Conservation (phyloP, 2,888 invertebrate genomes). For the Eutolmus rufibarbis region DNA sequence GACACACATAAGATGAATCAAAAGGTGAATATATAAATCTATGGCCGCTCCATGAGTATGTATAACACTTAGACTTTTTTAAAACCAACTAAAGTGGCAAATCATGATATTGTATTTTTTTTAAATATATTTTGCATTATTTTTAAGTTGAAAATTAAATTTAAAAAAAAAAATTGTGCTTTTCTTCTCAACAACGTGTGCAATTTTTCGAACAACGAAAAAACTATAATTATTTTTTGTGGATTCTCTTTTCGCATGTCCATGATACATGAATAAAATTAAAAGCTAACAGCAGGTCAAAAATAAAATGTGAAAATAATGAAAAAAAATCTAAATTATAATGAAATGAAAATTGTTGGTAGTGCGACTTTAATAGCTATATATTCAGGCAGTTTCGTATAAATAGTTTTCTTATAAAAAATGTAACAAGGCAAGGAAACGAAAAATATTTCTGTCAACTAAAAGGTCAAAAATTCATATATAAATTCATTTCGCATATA, state of each 20-base stretch:
- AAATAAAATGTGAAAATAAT: neutral
- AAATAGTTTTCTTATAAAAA: slow-evolving; percentile 17
- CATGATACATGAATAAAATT: neutral
- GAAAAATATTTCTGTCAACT: neutral
- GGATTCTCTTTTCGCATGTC: neutral
- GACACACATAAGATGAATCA: slow-evolving; percentile 18
- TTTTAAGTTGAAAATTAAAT: neutral
- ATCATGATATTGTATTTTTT: neutral
- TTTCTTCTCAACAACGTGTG: slow-evolving; percentile 3
- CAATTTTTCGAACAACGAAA: slow-evolving; percentile 13
- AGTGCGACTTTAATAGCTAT: slow-evolving; percentile 29
- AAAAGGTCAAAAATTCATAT: slow-evolving; percentile 14
- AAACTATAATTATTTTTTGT: neutral
- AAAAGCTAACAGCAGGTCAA: neutral
- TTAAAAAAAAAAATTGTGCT: slow-evolving; percentile 24
- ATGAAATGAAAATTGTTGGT: neutral
- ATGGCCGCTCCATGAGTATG: slow-evolving; percentile 18
- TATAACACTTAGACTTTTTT: slow-evolving; percentile 19
- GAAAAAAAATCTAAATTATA: neutral
- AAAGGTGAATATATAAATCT: slow-evolving; percentile 27
- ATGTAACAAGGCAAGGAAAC: slow-evolving; percentile 35
- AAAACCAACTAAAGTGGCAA: neutral
- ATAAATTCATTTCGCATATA: slow-evolving; percentile 37
- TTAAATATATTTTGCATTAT: neutral
- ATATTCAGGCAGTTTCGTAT: slow-evolving; percentile 34